These are phyloP conservation scores for Caenorhabditis auriculariae DNA, from an alignment of 2,888 invertebrate species.

Conservation along the genomic window DNA sequence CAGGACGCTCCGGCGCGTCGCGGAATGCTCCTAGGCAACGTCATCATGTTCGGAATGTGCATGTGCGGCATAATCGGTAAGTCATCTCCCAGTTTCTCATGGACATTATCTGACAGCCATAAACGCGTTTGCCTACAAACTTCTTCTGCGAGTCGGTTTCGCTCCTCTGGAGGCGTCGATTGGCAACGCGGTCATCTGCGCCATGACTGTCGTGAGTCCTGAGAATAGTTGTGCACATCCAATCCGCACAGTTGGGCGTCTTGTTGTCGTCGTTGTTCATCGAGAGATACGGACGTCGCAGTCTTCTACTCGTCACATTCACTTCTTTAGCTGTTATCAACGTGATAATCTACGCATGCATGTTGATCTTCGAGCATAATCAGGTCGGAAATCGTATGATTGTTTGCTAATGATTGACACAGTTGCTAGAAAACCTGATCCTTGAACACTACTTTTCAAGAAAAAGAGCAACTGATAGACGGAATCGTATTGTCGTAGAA, in stretches of 20 bases:
- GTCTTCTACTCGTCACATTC: conserved; percentile 17
- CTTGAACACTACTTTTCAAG: background rate
- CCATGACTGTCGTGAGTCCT: conserved; percentile 13
- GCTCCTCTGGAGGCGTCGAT: conserved; percentile 8
- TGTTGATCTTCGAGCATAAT: conserved; percentile 25
- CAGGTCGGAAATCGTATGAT: no score
- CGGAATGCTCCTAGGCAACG: conserved; percentile 30
- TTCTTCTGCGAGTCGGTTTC: conserved; percentile 16
- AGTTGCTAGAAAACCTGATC: background rate
- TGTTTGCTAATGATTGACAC: background rate
- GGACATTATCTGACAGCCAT: no score
- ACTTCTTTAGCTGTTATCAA: conserved; percentile 17
- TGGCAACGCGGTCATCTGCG: conserved; percentile 21
- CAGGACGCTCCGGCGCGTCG: conserved; percentile 8
- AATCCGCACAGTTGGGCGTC: conserved; percentile 24
- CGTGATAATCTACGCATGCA: conserved; percentile 29
- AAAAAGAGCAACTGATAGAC: no score
- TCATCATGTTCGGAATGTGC: conserved; percentile 23
- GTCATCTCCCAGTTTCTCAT: no score
- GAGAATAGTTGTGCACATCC: no score
- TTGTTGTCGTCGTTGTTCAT: conserved; percentile 13
- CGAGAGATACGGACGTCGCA: conserved; percentile 18
- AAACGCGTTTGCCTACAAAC: conserved; percentile 27
- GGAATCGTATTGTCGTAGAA: no score
- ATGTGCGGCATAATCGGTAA: conserved; percentile 18